Evolutionary conservation across 2,113 vertebrate species (phyloP), one percentile per base, ranked within the genome.

Genomic region (Bos javanicus): DNA sequence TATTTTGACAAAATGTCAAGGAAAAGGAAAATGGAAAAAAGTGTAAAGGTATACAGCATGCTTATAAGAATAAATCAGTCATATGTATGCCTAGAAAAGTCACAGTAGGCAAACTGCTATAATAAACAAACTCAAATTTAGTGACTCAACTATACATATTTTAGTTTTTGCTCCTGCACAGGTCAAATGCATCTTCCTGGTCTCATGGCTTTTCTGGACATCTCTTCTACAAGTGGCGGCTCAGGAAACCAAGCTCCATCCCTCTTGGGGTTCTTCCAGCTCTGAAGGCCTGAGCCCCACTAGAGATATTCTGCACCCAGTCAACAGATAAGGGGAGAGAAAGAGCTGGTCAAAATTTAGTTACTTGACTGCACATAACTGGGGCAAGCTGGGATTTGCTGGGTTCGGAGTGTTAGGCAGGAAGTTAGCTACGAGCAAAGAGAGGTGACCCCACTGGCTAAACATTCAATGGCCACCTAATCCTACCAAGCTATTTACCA

Each of bases 1-100:
- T 82, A 90, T 96, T 96, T 95, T 92, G 50, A 64, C n/a, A 90
- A 92, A 96, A 90, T n/a, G 21, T 78, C 60, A 97, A 71, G 25
- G 33, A 52, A 87, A 43, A 60, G 39, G 59, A 94, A 94, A 93
- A 59, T 54, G 52, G 52, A 59, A 52, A 88, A 87, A 81, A 62
- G 46, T 14, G 28, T 26, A 96, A 64, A 71, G 43, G 26, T 28
- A n/a, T n/a, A 83, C 16, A 87, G 3, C 52, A n/a, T 92, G 9
- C 6, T 60, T 93, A 62, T 57, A 26, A 95, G 43, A 95, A 83
- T 60, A 71, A 56, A 83, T 85, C 59, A 26, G n/a, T 33, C n/a
- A 57, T 33, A 2, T 67, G 46, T 33, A 3, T 76, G 46, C 46
- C 76, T 59, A 67, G 76, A 91, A 93, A 86, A 50, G 23, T 83